phyloP scores from a whole-genome alignment of 2,113 vertebrate species.

The Ictidomys tridecemlineatus region DNA sequence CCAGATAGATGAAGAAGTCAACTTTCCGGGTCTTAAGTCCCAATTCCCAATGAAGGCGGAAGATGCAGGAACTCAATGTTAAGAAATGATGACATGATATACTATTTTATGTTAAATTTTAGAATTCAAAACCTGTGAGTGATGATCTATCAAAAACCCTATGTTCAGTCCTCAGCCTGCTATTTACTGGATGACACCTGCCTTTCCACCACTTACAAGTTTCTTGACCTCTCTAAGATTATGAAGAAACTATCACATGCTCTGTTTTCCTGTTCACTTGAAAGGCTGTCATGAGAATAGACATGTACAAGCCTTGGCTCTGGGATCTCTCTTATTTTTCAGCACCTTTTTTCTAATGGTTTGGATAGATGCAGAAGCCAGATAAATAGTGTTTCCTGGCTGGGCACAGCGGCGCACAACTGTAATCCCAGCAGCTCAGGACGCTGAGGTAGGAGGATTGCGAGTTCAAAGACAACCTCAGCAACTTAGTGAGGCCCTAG shows the following conservation, averaged over 20 bases:
- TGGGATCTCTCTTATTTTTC: not conserved
- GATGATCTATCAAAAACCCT: not conserved
- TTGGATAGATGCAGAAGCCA: constrained; percentile 4
- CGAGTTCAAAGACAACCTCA: too few species aligned
- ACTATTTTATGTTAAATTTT: not conserved
- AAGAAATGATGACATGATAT: not conserved
- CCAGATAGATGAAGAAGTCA: not conserved
- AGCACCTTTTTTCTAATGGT: not conserved
- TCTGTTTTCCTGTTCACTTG: not conserved
- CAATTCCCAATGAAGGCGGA: not conserved
- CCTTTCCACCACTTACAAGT: not conserved
- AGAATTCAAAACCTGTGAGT: not conserved
- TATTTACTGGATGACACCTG: not conserved
- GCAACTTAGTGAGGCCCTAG: too few species aligned
- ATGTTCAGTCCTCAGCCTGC: not conserved
- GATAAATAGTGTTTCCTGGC: not conserved
- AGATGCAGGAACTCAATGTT: not conserved
- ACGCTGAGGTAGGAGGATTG: too few species aligned
- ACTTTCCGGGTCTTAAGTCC: not conserved
- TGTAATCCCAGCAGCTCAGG: too few species aligned
- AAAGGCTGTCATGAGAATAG: not conserved
- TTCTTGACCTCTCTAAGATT: not conserved
- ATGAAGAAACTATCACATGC: not conserved
- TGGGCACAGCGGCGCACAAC: too few species aligned
- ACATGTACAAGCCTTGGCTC: not conserved